Percentiles rank a stretch among this genome's conserved stretches.
Conservation (phyloP, 1,140 invertebrate species). For the Heterodera schachtii region DNA sequence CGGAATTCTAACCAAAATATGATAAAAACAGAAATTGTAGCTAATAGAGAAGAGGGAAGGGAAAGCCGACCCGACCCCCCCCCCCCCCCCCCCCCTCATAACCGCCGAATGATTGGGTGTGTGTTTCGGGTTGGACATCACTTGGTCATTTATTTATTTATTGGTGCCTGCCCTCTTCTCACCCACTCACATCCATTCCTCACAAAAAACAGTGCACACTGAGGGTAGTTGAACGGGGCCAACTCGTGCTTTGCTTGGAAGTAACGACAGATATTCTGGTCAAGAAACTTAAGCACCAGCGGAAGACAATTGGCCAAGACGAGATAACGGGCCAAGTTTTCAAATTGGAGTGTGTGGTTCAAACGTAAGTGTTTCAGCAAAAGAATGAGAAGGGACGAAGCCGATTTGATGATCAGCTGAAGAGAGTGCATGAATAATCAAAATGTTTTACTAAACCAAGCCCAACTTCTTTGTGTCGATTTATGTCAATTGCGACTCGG, state of each 20-base stretch:
- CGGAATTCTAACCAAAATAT: too few species aligned
- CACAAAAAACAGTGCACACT: slow-evolving; percentile 54
- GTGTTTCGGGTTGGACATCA: too few species aligned
- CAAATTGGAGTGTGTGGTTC: slow-evolving; percentile 97
- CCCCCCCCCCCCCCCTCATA: too few species aligned
- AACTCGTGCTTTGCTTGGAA: slow-evolving; percentile 88
- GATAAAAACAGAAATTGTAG: too few species aligned
- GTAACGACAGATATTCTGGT: slow-evolving; percentile 95
- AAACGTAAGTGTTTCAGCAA: slow-evolving; percentile 96
- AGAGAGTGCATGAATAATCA: slow-evolving; percentile 4
- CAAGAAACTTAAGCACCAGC: slow-evolving; percentile 96
- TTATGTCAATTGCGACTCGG: slow-evolving; percentile 93
- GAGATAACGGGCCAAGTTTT: slow-evolving; percentile 97
- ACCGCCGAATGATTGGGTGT: too few species aligned
- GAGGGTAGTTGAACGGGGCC: slow-evolving; percentile 59
- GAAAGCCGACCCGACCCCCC: too few species aligned
- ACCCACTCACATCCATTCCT: slow-evolving; percentile 49
- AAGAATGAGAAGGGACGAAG: slow-evolving; percentile 87
- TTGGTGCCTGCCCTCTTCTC: neutral
- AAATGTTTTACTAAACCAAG: neutral
- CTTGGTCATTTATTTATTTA: too few species aligned
- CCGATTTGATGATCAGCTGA: slow-evolving; percentile 96
- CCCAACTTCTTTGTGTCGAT: slow-evolving; percentile 88
- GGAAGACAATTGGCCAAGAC: slow-evolving; percentile 99
- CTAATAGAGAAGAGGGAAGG: too few species aligned